Evolutionary conservation across 2,888 invertebrate species (phyloP).

Genomic region (Lithophane leautieri): DNA sequence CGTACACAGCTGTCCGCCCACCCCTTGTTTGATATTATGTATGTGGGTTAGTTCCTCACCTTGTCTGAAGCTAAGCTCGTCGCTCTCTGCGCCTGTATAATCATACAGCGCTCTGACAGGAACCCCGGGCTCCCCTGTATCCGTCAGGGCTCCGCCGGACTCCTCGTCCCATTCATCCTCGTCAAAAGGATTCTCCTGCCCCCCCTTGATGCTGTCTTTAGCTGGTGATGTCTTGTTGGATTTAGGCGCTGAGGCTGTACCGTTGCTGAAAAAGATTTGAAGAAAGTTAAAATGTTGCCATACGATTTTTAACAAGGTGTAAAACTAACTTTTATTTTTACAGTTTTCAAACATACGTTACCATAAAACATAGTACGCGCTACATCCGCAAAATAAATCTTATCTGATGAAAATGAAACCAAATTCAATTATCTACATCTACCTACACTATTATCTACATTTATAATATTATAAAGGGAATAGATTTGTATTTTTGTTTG

Average conservation of each 20-base stretch:
- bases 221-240: constrained; percentile 83
- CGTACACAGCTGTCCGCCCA: no score
- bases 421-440: no score
- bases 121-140: constrained; percentile 98
- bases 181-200: constrained; percentile 95
- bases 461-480: no score
- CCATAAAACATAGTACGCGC: no score
- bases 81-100: constrained; percentile 99
- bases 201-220: constrained; percentile 75
- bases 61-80: constrained; percentile 98
- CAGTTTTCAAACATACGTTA: no score
- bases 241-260: constrained; percentile 83
- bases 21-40: no score
- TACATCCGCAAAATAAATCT: no score
- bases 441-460: no score
- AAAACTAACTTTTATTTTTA: no score
- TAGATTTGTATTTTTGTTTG: no score
- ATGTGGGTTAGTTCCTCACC: constrained; percentile 88
- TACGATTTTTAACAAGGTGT: no score
- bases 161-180: constrained; percentile 95
- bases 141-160: constrained; percentile 96
- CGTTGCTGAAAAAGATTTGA: constrained; percentile 80
- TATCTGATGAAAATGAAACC: no score
- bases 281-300: neutral
- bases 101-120: constrained; percentile 98